A percentile compares a stretch with the other conserved stretches of the same genome.
Evolutionary conservation across 2,797 vertebrate genomes (phyloP).

Genomic region (Clarias platycephalus): DNA sequence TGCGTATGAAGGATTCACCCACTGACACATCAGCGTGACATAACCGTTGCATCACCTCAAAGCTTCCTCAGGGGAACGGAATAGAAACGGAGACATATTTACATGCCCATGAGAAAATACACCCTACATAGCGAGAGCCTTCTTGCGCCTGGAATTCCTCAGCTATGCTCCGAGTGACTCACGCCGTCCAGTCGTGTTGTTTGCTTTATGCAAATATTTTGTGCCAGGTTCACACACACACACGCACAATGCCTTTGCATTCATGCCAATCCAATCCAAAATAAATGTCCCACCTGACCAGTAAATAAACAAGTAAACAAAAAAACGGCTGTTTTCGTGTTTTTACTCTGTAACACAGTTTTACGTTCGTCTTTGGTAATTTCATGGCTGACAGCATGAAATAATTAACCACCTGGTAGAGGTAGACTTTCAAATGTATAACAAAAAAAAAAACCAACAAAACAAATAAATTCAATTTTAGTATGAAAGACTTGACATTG

Average conservation of each 20-base stretch:
- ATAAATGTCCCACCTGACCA: not conserved
- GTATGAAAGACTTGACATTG: not conserved
- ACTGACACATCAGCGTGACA: slow-evolving; percentile 37
- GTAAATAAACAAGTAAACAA: not conserved
- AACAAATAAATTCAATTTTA: not conserved
- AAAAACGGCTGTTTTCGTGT: not conserved
- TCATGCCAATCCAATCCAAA: not conserved
- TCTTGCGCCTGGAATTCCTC: slow-evolving; percentile 45
- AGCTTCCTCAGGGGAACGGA: slow-evolving; percentile 51
- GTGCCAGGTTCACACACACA: not conserved
- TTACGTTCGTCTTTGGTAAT: not conserved
- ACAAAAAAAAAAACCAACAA: not conserved
- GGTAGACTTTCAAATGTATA: not conserved
- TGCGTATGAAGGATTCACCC: slow-evolving; percentile 21
- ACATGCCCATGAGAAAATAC: slow-evolving; percentile 30
- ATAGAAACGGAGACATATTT: slow-evolving; percentile 34
- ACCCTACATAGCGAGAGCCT: slow-evolving; percentile 17
- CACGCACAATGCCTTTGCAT: not conserved
- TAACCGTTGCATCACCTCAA: slow-evolving; percentile 40
- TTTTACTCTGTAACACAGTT: not conserved
- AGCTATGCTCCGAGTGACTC: slow-evolving; percentile 26
- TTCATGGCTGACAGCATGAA: not conserved
- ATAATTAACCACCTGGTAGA: not conserved
- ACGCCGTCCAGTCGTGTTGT: slow-evolving; percentile 18
- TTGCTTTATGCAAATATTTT: slow-evolving; percentile 26